Evolutionary conservation across 2,797 vertebrate species (phyloP), one percentile per base, ranked within the genome.

Genomic region (Lacerta viridis): DNA sequence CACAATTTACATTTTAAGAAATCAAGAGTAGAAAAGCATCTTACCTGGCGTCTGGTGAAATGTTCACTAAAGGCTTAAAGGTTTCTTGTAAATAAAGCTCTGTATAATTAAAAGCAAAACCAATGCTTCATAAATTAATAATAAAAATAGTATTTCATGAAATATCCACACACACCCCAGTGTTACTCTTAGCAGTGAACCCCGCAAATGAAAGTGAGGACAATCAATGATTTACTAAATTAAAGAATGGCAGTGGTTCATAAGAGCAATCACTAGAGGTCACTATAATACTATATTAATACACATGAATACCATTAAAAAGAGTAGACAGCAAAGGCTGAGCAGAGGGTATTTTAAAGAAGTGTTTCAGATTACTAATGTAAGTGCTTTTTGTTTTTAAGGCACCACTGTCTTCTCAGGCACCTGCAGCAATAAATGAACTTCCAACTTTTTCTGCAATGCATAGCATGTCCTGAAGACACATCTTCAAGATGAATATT

Each of bases 1-100:
- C 29, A 64, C 11, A 50, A 59, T 69, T 90, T 89, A 89, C 50
- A 88, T 85, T 74, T 18, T 36, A 39, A 74, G 72, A 87, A 92
- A 41, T 39, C 89, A 93, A 91, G 93, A 90, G 41, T 1, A 61
- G 76, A 91, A 61, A 90, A 89, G 11, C 20, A 85, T 36, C 95
- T 91, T 97, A 99, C 99, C 99, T 99, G 97, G 98, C 98, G 92
- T 99, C 98, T 87, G 99, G 99, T 89, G 98, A 98, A 97, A 99
- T 99, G 96, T 99, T 99, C 97, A 99, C 98, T 96, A 99, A 97
- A 91, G 97, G 98, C 96, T 98, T 98, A 94, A 98, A 96, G 0
- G 98, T 98, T 95, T 98, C 99, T 96, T 99, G 97, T 79, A 99
- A 98, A 95, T 98, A 99, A 93, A 98, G 97, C 94, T 99, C 99